A percentile compares a stretch with the other conserved stretches of the same genome.
These are phyloP conservation scores for Actinernus sp. DNA, from an alignment of 92 coral and sea anemone species.

Conservation along the genomic window DNA sequence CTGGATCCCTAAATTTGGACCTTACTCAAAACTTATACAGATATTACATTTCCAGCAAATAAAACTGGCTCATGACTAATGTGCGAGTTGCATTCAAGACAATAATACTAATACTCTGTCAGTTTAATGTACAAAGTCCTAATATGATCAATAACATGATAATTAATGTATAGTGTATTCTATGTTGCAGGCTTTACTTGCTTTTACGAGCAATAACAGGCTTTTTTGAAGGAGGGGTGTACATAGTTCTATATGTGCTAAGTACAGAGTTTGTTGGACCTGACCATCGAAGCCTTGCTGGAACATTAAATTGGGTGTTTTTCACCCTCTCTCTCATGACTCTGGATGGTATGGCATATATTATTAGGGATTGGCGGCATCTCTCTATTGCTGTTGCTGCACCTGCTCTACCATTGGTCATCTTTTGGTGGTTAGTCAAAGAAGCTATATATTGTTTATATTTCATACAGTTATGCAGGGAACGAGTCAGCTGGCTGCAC, in stretches of 20 bases:
- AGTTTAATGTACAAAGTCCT: too few species aligned
- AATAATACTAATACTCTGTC: too few species aligned
- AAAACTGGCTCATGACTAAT: too few species aligned
- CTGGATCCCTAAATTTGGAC: too few species aligned
- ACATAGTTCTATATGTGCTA: slow-evolving; percentile 83
- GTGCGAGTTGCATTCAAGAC: too few species aligned
- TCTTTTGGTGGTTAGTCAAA: slow-evolving; percentile 94
- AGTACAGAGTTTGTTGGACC: slow-evolving; percentile 98
- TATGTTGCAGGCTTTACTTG: slow-evolving; percentile 69
- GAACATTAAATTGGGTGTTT: slow-evolving; percentile 88
- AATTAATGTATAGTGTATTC: not conserved
- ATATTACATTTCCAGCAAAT: too few species aligned
- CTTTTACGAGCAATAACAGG: slow-evolving; percentile 82
- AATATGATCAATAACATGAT: too few species aligned
- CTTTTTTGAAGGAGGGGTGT: slow-evolving; percentile 91
- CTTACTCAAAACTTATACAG: too few species aligned
- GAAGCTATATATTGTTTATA: too few species aligned
- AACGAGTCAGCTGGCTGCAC: too few species aligned
- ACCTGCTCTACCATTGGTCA: slow-evolving; percentile 77
- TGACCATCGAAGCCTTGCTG: slow-evolving; percentile 83
- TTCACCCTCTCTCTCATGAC: slow-evolving; percentile 71
- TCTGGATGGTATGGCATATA: slow-evolving; percentile 90
- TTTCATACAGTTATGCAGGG: too few species aligned
- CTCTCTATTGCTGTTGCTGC: slow-evolving; percentile 91
- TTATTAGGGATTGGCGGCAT: slow-evolving; percentile 85